phyloP scores from a whole-genome alignment of 2,888 invertebrate species.

The Zhengitettix transpicula region DNA sequence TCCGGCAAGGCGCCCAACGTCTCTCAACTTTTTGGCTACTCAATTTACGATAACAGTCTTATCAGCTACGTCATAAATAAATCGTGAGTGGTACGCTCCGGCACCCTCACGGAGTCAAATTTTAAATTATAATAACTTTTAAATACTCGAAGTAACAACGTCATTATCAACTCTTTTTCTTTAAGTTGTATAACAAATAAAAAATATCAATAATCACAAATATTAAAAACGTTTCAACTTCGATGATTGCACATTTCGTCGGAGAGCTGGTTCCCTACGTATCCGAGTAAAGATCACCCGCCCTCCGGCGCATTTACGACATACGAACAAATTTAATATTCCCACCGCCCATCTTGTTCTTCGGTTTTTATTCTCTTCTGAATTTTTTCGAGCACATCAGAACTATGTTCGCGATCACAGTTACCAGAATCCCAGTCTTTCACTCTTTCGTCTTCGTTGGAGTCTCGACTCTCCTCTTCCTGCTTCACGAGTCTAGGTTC shows the following conservation, averaged over 20 bases:
- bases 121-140: not conserved
- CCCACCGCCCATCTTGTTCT: constrained; percentile 14
- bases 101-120: not conserved
- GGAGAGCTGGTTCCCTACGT: not conserved
- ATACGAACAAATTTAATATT: constrained; percentile 9
- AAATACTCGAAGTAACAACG: not conserved
- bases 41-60: constrained; percentile 10
- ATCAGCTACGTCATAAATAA: constrained; percentile 5
- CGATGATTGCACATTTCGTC: constrained; percentile 14
- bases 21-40: constrained; percentile 8
- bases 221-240: constrained; percentile 7
- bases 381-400: constrained; percentile 15
- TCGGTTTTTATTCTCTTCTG: constrained; percentile 13
- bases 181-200: not conserved
- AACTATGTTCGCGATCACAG: constrained; percentile 7
- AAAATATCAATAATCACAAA: constrained; percentile 3
- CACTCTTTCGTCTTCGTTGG: constrained; percentile 8
- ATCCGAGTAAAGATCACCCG: not conserved
- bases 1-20: constrained; percentile 1
- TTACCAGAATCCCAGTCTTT: constrained; percentile 9
- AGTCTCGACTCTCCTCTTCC: constrained; percentile 15
- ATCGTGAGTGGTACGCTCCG: not conserved
- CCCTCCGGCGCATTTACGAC: not conserved
- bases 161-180: not conserved
- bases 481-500: constrained; percentile 23